phyloP scores from a whole-genome alignment of 2,113 vertebrate genomes.

The Zootoca vivipara region DNA sequence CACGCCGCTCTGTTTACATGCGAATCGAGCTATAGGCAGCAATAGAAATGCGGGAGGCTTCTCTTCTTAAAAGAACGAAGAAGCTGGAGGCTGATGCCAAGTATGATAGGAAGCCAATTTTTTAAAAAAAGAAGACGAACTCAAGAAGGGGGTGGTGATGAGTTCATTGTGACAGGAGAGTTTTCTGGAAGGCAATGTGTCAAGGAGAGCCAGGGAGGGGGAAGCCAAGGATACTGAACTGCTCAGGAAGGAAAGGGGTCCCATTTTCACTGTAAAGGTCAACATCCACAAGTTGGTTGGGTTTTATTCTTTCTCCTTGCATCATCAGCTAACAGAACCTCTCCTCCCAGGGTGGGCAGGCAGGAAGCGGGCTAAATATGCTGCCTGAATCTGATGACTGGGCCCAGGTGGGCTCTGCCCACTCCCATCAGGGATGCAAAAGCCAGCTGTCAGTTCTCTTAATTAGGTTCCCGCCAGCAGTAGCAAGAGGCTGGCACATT shows the following conservation, averaged over 20 bases:
- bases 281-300: background rate
- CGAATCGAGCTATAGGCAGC: background rate
- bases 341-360: too few species aligned
- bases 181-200: background rate
- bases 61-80: background rate
- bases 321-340: background rate
- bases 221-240: background rate
- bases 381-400: background rate
- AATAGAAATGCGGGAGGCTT: background rate
- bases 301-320: background rate
- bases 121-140: background rate
- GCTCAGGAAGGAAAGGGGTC: background rate
- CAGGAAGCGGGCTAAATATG: background rate
- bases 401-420: background rate
- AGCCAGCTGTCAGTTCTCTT: background rate
- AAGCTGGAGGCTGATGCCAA: background rate
- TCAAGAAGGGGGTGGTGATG: background rate
- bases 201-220: background rate
- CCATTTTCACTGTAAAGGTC: background rate
- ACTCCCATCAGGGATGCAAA: background rate
- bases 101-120: background rate
- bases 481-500: background rate
- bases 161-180: background rate
- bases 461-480: background rate
- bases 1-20: background rate